Conservation (phyloP, 2,797 vertebrate genomes). For the Pogoniulus pusillus region DNA sequence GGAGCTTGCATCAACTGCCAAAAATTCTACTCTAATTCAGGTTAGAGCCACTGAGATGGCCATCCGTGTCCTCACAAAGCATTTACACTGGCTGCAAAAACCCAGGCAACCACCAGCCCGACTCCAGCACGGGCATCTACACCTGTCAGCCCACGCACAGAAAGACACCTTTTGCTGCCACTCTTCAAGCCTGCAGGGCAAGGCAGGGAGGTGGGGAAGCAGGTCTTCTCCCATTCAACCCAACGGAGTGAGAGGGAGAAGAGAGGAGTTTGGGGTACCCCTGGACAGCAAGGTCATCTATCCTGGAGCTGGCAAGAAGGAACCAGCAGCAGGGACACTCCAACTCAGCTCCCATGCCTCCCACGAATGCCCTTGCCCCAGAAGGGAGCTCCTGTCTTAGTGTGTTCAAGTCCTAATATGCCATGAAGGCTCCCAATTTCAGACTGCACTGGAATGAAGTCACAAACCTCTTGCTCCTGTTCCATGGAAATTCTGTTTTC, state of each 20-base stretch:
- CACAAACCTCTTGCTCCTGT: neutral
- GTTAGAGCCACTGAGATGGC: neutral
- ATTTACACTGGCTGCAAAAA: too few species aligned
- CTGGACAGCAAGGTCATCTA: neutral
- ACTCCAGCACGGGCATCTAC: too few species aligned
- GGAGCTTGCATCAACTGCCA: neutral
- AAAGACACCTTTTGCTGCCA: too few species aligned
- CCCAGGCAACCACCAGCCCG: too few species aligned
- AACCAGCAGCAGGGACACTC: neutral
- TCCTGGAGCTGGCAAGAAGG: neutral
- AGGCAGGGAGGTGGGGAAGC: too few species aligned
- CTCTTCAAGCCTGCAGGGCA: too few species aligned
- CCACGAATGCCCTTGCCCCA: accelerated
- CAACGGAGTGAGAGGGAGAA: too few species aligned
- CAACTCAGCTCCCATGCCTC: accelerated
- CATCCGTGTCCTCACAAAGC: accelerated
- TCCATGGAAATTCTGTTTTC: neutral
- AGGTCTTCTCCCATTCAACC: too few species aligned
- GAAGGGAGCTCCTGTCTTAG: neutral
- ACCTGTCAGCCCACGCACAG: too few species aligned
- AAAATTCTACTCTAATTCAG: neutral
- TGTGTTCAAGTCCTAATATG: neutral
- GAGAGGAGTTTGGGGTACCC: too few species aligned
- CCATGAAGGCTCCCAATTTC: neutral
- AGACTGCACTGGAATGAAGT: neutral